Conservation (phyloP, 1,140 invertebrate species). For the Panagrolaimus sp. region DNA sequence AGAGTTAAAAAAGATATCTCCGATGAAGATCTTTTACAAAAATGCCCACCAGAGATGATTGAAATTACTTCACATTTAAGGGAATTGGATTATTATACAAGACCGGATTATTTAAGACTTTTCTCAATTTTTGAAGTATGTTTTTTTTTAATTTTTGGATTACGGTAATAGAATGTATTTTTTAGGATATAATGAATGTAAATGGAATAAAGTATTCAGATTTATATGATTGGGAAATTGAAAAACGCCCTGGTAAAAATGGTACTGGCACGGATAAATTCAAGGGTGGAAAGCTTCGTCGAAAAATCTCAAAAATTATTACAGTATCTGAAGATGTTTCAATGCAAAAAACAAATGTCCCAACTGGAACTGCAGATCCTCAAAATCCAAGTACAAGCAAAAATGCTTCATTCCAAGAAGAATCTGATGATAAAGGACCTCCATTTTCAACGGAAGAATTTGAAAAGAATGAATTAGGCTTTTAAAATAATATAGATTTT, state of each 20-base stretch:
- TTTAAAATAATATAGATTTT: constrained; percentile 9
- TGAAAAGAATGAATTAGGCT: constrained; percentile 22
- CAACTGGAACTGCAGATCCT: background rate
- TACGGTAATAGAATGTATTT: background rate
- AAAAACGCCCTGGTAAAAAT: background rate
- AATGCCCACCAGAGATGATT: constrained; percentile 41
- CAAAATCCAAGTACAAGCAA: background rate
- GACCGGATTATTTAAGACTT: constrained; percentile 38
- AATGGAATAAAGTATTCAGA: constrained; percentile 6
- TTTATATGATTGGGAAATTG: constrained; percentile 2
- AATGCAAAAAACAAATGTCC: background rate
- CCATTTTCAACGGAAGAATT: constrained; percentile 20
- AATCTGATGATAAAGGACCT: background rate
- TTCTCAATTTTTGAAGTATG: constrained; percentile 38
- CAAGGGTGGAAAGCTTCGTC: background rate
- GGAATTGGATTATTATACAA: constrained; percentile 41
- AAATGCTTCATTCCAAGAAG: constrained; percentile 16
- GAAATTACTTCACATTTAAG: constrained; percentile 29
- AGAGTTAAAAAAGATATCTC: constrained; percentile 28
- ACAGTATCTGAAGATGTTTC: constrained; percentile 11
- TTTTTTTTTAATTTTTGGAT: background rate
- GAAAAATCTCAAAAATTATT: background rate
- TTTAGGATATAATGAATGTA: constrained; percentile 1
- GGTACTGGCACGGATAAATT: background rate
- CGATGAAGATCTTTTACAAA: constrained; percentile 33